A percentile compares a stretch with the other conserved stretches of the same genome.
phyloP scores from a whole-genome alignment of 2,888 invertebrate genomes.

The Drosophila melanocephala region DNA sequence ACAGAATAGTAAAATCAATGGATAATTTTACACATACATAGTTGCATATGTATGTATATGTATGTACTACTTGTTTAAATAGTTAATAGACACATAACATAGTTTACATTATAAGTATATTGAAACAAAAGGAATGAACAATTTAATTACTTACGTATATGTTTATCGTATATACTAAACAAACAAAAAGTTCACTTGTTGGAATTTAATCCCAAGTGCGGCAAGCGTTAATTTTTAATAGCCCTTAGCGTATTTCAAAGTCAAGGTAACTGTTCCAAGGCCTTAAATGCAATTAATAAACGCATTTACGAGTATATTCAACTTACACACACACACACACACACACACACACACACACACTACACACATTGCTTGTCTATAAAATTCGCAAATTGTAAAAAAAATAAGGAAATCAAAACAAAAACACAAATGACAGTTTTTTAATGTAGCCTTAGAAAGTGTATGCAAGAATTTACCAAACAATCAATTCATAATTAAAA shows the following conservation, averaged over 20 bases:
- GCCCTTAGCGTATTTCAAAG: constrained; percentile 31
- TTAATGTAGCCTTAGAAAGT: constrained; percentile 67
- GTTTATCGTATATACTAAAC: not conserved
- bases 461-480: constrained; percentile 53
- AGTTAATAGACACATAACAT: constrained; percentile 21
- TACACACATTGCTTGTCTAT: constrained; percentile 32
- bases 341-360: constrained; percentile 26
- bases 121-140: constrained; percentile 19
- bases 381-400: constrained; percentile 30
- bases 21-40: constrained; percentile 30
- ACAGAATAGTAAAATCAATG: constrained; percentile 10
- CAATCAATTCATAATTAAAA: constrained; percentile 16
- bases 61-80: constrained; percentile 30
- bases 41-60: constrained; percentile 10
- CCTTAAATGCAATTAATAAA: constrained; percentile 63
- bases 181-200: constrained; percentile 23
- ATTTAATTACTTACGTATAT: constrained; percentile 24
- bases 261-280: constrained; percentile 62
- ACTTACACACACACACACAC: constrained; percentile 32
- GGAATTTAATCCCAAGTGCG: constrained; percentile 34
- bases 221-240: constrained; percentile 41
- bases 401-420: constrained; percentile 21
- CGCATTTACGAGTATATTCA: constrained; percentile 60
- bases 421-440: constrained; percentile 56
- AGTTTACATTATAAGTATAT: constrained; percentile 8